A percentile compares a stretch with the other conserved stretches of the same genome.
Evolutionary conservation across 64 coral and sea anemone genomes (phyloP).

Genomic region (Montipora efflorescens): DNA sequence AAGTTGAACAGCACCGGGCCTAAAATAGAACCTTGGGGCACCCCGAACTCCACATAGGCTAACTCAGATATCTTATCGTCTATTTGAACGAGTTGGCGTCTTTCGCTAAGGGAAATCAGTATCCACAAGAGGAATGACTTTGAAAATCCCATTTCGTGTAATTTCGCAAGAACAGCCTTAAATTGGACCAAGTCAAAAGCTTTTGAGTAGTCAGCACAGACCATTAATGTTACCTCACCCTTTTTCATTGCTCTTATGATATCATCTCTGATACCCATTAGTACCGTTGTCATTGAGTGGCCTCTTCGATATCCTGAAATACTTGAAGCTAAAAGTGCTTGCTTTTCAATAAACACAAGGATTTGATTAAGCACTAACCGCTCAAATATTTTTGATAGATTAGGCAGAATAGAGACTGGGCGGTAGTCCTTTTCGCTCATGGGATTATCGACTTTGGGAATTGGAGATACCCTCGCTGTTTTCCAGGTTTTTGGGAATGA

Average conservation of each 20-base stretch:
- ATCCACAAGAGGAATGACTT: too few relatives aligned
- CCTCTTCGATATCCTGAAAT: constrained; percentile 18
- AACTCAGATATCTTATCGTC: background rate
- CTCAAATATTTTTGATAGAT: constrained; percentile 56
- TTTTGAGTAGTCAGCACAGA: background rate
- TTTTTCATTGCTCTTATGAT: background rate
- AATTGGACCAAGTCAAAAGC: too few relatives aligned
- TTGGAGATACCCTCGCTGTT: constrained; percentile 40
- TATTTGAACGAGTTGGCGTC: background rate
- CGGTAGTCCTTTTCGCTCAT: background rate
- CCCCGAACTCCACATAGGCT: too few relatives aligned
- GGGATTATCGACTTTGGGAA: constrained; percentile 49
- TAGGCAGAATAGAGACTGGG: constrained; percentile 32
- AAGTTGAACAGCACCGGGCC: too few relatives aligned
- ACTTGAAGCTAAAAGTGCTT: background rate
- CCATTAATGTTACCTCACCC: background rate
- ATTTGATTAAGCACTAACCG: constrained; percentile 43
- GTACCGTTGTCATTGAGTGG: background rate
- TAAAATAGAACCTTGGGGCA: too few relatives aligned
- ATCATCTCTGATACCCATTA: background rate
- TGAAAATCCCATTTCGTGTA: too few relatives aligned
- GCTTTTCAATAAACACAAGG: constrained; percentile 10
- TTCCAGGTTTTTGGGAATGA: constrained; percentile 53
- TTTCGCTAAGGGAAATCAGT: background rate
- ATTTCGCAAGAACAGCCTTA: too few relatives aligned